Evolutionary conservation across 1,140 invertebrate genomes (phyloP).

Genomic region (Steinernema khuongi): DNA sequence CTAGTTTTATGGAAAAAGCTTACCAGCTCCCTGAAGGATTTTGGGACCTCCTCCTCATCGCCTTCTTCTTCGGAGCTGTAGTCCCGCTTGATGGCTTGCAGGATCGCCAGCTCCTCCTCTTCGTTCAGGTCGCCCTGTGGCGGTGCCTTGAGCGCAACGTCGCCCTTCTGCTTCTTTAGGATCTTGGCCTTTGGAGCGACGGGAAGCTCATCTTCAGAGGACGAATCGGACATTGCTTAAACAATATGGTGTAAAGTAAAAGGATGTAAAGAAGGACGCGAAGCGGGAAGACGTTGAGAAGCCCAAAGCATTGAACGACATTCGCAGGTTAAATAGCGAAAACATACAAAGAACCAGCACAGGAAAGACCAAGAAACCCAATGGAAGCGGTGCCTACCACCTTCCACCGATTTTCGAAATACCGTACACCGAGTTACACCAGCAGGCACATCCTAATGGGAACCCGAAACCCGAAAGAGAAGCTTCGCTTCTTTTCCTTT

Average conservation of each 20-base stretch:
- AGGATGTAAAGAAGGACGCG: too few species aligned
- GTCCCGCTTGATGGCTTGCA: background rate
- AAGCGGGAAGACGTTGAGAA: too few species aligned
- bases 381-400: too few species aligned
- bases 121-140: background rate
- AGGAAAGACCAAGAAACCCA: too few species aligned
- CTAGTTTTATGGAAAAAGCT: constrained; percentile 20
- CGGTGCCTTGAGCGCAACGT: background rate
- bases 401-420: too few species aligned
- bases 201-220: background rate
- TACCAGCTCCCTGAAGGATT: constrained; percentile 42
- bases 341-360: too few species aligned
- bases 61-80: constrained; percentile 24
- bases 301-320: too few species aligned
- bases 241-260: too few species aligned
- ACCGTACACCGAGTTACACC: too few species aligned
- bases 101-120: background rate
- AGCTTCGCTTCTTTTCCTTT: background rate
- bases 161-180: background rate
- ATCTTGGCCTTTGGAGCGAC: background rate
- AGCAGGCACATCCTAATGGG: too few species aligned
- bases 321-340: too few species aligned
- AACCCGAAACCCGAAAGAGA: too few species aligned
- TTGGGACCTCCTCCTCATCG: constrained; percentile 34
- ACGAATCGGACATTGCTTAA: background rate